phyloP scores from a whole-genome alignment of 1,140 invertebrate genomes.

The Bathynomus jamesi region DNA sequence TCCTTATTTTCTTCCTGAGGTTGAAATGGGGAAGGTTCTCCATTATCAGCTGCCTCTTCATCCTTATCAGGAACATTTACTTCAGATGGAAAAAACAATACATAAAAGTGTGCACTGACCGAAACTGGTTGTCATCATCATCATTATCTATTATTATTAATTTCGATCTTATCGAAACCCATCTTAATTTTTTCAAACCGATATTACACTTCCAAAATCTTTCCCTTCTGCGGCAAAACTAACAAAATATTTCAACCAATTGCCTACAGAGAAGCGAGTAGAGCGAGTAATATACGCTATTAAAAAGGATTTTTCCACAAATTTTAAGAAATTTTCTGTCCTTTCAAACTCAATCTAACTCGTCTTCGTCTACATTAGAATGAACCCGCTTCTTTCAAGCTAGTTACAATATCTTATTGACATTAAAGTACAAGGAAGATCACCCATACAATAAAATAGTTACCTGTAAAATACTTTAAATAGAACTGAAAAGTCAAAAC shows the following conservation, averaged over 20 bases:
- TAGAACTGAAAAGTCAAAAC: no score
- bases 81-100: background rate
- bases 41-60: background rate
- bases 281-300: no score
- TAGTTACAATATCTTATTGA: background rate
- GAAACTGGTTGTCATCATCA: background rate
- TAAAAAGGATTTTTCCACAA: no score
- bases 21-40: background rate
- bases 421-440: background rate
- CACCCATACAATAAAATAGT: background rate
- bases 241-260: no score
- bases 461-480: background rate
- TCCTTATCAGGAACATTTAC: background rate
- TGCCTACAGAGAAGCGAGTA: no score
- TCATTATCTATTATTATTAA: background rate
- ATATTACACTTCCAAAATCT: background rate
- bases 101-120: background rate
- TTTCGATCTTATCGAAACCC: background rate
- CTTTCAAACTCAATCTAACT: no score
- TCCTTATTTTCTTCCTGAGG: background rate
- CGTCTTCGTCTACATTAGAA: no score
- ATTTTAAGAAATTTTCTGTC: no score
- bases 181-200: background rate
- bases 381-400: background rate
- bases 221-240: background rate